These are phyloP conservation scores for Peromyscus californicus DNA, from an alignment of 2,113 vertebrate genomes.

Conservation along the genomic window DNA sequence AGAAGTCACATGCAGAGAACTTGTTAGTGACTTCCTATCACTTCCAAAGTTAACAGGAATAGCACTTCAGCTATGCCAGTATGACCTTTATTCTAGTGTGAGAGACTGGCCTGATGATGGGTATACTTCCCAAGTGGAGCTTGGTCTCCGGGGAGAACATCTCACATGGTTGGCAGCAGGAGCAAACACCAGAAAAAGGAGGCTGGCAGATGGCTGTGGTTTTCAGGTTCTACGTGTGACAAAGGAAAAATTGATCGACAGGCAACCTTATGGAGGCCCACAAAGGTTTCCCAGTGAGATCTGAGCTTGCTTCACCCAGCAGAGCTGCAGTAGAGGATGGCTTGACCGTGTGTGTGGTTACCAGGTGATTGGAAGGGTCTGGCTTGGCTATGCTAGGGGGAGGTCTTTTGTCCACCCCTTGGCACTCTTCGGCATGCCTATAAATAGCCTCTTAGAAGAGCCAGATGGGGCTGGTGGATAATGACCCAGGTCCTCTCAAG, in stretches of 20 bases:
- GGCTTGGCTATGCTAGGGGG: too few relatives aligned
- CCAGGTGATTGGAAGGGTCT: too few relatives aligned
- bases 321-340: too few relatives aligned
- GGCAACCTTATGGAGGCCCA: not conserved
- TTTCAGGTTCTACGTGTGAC: slow-evolving; percentile 20
- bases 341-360: too few relatives aligned
- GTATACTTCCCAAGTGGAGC: not conserved
- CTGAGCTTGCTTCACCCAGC: too few relatives aligned
- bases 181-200: not conserved
- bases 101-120: not conserved
- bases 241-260: not conserved
- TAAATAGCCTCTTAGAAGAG: too few relatives aligned
- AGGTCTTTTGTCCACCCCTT: too few relatives aligned
- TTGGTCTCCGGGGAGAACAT: not conserved
- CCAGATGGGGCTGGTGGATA: too few relatives aligned
- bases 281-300: too few relatives aligned
- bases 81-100: not conserved
- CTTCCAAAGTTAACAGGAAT: not conserved
- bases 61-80: not conserved
- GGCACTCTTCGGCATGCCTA: too few relatives aligned
- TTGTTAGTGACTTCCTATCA: not conserved
- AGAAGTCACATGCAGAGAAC: not conserved
- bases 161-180: not conserved
- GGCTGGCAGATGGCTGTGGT: not conserved
- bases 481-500: too few relatives aligned